Evolutionary conservation across 1,140 invertebrate species (phyloP).

Genomic region (Pseudachorutes palmiensis): DNA sequence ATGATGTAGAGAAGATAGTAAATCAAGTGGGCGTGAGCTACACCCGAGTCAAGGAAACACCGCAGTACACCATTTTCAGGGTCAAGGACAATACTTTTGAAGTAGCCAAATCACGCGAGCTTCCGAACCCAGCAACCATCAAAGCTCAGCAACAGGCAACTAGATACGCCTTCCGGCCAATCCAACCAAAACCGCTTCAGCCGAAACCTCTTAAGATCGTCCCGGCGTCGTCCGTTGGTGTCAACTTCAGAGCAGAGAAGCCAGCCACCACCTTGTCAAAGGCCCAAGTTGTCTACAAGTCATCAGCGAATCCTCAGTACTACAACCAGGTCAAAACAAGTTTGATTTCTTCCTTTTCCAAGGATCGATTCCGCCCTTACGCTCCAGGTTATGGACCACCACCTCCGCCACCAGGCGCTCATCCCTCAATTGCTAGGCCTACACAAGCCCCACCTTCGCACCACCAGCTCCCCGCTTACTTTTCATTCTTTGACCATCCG

Average conservation of each 20-base stretch:
- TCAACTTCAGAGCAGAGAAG: not conserved
- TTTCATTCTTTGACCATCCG: not conserved
- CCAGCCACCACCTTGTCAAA: not conserved
- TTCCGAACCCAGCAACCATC: not conserved
- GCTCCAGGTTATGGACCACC: not conserved
- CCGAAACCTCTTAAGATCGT: not conserved
- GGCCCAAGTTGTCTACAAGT: not conserved
- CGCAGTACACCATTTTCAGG: not conserved
- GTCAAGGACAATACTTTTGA: no score
- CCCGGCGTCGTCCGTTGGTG: not conserved
- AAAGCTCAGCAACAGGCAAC: not conserved
- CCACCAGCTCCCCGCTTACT: not conserved
- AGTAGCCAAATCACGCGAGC: not conserved
- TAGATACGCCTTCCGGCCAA: not conserved
- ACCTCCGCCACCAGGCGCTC: not conserved
- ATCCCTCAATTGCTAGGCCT: not conserved
- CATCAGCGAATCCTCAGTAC: not conserved
- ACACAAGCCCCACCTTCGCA: not conserved
- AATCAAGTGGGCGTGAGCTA: not conserved
- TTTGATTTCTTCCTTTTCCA: not conserved
- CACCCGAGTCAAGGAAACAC: not conserved
- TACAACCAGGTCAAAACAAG: not conserved
- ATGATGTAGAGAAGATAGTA: not conserved
- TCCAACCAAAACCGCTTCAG: not conserved
- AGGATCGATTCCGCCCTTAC: not conserved